Percentiles rank a stretch among this genome's conserved stretches.
phyloP scores from a whole-genome alignment of 2,797 vertebrate genomes.

The Mus minutoides region DNA sequence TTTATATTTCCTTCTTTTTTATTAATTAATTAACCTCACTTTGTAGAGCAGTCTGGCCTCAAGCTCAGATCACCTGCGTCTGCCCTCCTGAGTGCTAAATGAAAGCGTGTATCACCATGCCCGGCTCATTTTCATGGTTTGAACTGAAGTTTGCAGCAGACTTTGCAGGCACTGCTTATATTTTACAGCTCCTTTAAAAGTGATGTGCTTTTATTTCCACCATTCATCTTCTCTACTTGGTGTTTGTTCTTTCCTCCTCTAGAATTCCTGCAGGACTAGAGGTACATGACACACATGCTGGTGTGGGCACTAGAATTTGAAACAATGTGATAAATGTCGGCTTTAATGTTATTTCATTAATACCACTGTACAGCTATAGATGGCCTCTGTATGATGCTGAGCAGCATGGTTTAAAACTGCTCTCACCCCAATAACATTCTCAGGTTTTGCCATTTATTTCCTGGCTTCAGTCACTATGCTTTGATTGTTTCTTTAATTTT shows the following conservation, averaged over 20 bases:
- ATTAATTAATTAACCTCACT: not conserved
- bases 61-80: not conserved
- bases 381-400: not conserved
- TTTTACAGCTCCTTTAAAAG: conserved; percentile 40
- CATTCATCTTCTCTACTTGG: not conserved
- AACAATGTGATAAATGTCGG: not conserved
- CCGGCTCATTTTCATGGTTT: not conserved
- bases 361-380: not conserved
- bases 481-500: not conserved
- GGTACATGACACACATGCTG: not conserved
- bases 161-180: not conserved
- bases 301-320: not conserved
- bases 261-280: not conserved
- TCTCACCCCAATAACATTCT: not conserved
- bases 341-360: not conserved
- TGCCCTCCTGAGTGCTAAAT: not conserved
- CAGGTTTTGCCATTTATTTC: not conserved
- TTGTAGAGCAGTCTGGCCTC: not conserved
- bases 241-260: not conserved
- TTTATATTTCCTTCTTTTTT: not conserved
- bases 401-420: not conserved
- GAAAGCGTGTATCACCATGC: not conserved
- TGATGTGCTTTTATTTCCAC: not conserved
- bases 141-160: not conserved
- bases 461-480: not conserved